phyloP scores from a whole-genome alignment of 2,113 vertebrate genomes.

The Ameiurus melas region DNA sequence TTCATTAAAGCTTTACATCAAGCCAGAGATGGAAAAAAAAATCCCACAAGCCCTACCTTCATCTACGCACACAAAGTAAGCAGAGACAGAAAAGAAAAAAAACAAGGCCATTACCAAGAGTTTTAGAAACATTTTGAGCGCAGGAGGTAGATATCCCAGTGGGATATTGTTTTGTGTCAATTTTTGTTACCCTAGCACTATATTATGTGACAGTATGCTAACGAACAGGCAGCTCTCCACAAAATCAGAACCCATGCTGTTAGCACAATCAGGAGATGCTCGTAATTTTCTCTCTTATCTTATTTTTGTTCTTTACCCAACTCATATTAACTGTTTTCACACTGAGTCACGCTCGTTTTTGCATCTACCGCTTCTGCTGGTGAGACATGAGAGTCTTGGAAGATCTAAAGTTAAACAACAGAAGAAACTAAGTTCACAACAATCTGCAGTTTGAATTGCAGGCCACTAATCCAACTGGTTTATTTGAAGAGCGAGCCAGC shows the following conservation, averaged over 20 bases:
- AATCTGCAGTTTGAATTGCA: conserved; percentile 34
- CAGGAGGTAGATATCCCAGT: conserved; percentile 52
- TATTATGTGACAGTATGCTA: conserved; percentile 49
- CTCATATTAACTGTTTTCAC: conserved; percentile 45
- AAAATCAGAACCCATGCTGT: conserved; percentile 48
- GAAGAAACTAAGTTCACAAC: conserved; percentile 35
- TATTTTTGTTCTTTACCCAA: conserved; percentile 33
- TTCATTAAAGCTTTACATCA: conserved; percentile 63
- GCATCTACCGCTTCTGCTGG: conserved; percentile 37
- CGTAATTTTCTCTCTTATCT: conserved; percentile 49
- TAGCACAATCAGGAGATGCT: conserved; percentile 47
- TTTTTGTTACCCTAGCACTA: conserved; percentile 38
- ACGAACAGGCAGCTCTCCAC: conserved; percentile 28
- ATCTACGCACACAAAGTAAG: conserved; percentile 19
- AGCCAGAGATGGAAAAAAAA: conserved; percentile 43
- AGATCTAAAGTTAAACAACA: conserved; percentile 31
- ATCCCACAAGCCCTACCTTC: conserved; percentile 34
- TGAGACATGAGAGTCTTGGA: conserved; percentile 43
- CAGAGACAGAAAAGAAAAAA: conserved; percentile 15
- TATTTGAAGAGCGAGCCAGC: conserved; percentile 10
- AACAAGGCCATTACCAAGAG: conserved; percentile 52
- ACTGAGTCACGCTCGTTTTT: conserved; percentile 49
- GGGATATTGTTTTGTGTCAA: conserved; percentile 47
- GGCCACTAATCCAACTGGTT: conserved; percentile 41
- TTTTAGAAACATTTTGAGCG: conserved; percentile 54